Base-by-base conservation (phyloP, 2,113 vertebrate species). In the Caracal caracal region DNA sequence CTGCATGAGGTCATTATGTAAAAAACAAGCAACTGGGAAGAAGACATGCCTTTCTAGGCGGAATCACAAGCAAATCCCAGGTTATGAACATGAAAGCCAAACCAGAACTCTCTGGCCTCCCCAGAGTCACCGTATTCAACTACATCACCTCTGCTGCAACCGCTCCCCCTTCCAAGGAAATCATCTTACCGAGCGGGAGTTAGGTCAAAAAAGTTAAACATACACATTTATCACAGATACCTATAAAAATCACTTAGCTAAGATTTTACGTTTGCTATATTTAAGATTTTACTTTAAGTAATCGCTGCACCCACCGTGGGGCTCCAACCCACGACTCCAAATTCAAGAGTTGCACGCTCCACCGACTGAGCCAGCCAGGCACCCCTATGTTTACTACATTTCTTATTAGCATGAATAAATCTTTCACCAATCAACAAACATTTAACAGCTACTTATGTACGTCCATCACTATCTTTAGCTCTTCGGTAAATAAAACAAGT, bases 1-100 rank as follows among this genome's bases (percentile, higher is more conserved):
- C 96, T 94, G 94, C 82, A 96, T 98, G 98, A 98, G 88, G 71
- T 98, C 98, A 98, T 89, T 90, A 79, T 40, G 2, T 0, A 80
- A 96, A 80, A 95, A 56, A 95, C 26, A 90, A 85, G 84, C 92
- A 94, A 81, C 1, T 73, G 65, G n/a, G 35, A 66, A 88, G 76
- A 96, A 93, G 56, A 40, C 95, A 5, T 5, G 30, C 2, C 30
- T 80, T 83, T 90, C 75, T 81, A 71, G 84, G 81, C 37, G 66
- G 83, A 95, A 96, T 66, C 43, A 28, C 35, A 30, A 63, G 75
- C 63, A 97, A 85, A 56, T 28, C 49, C 19, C 76, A 95, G 85
- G 43, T 94, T 73, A 43, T 66, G 92, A 73, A 5, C 35, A 5
- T 33, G 49, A 70, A 84, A 89, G 79, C 33, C 66, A 73, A 90